Base-by-base conservation (phyloP, 1,140 invertebrate species). In the Fopius arisanus region DNA sequence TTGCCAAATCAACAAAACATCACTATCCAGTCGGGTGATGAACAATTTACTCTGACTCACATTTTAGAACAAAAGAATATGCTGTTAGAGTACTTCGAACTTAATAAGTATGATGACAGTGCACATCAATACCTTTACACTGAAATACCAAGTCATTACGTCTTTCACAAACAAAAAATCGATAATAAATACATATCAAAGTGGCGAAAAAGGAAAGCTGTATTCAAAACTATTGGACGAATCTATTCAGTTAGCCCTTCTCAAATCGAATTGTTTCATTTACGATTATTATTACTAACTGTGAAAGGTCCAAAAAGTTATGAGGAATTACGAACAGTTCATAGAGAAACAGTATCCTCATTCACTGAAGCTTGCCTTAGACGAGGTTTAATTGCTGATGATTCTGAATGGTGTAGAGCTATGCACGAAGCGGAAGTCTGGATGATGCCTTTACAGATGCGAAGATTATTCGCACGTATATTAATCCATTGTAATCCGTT, bases 401-500 rank as follows among this genome's bases (percentile, higher is more conserved):
- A 74, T 21, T 67, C 69, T n/a, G 73, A 74, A 48, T 74, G 54
- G 73, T 19, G 33, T 43, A 5, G 67, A 48, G 67, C 73, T n/a
- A 70, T 74, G 48, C 51, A 74, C 10, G 68, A 70, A 70, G 67
- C 62, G 4, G 62, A 63, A 37, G 62, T 70, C 1, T 70, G 67
- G 68, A 75, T 75, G 73, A 75, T 70, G 73, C 73, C 68, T 29
- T 26, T 33, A 2, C 54, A 37, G n/a, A 37, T 70, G 14, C 73
- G 67, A 0, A 70, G 68, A 67, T 66, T 71, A 37, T 75, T 70
- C 21, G 68, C 67, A 9, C 67, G 73, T 19, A 48, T 75, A 33
- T 54, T 75, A 26, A 37, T 65, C 29, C 23, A 70, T 66, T 75
- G 67, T n/a, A 28, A 70, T n/a, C 73, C 67, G 9, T 7, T 67